These are phyloP conservation scores for Schrankia costaestrigalis DNA, from an alignment of 2,888 invertebrate species.

Conservation along the genomic window DNA sequence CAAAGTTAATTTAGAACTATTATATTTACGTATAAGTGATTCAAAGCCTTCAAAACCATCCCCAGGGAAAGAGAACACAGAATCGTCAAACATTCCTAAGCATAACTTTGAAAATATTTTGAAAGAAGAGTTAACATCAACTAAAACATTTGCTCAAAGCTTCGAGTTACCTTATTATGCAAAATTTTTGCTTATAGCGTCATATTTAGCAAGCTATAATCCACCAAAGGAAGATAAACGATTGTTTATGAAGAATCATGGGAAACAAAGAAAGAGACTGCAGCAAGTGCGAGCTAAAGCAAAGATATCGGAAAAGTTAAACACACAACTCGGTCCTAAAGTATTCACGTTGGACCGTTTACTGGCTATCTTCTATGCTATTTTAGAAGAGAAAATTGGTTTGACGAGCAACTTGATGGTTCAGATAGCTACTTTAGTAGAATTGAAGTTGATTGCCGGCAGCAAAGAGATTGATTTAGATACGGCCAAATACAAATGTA, in stretches of 20 bases:
- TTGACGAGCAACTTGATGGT: constrained; percentile 92
- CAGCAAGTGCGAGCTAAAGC: constrained; percentile 82
- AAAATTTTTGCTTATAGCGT: constrained; percentile 93
- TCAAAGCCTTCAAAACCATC: constrained; percentile 43
- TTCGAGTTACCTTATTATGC: constrained; percentile 93
- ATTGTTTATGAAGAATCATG: constrained; percentile 90
- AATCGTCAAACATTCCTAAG: constrained; percentile 20
- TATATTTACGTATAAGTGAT: constrained; percentile 85
- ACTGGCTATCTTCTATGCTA: constrained; percentile 93
- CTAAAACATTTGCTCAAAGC: constrained; percentile 82
- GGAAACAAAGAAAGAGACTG: constrained; percentile 84
- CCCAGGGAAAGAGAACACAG: constrained; percentile 59
- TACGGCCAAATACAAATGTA: constrained; percentile 92
- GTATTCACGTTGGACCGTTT: constrained; percentile 90
- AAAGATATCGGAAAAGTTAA: constrained; percentile 77
- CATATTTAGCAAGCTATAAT: constrained; percentile 96
- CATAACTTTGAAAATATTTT: constrained; percentile 59
- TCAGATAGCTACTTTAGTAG: constrained; percentile 93
- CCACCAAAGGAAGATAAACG: constrained; percentile 93
- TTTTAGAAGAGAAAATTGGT: constrained; percentile 90
- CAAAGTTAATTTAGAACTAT: constrained; percentile 86
- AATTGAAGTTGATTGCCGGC: constrained; percentile 87
- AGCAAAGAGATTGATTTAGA: constrained; percentile 88
- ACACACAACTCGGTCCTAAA: constrained; percentile 90
- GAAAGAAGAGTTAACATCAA: constrained; percentile 69